Evolutionary conservation across 2,797 vertebrate species (phyloP).

Genomic region (Bradypus variegatus): DNA sequence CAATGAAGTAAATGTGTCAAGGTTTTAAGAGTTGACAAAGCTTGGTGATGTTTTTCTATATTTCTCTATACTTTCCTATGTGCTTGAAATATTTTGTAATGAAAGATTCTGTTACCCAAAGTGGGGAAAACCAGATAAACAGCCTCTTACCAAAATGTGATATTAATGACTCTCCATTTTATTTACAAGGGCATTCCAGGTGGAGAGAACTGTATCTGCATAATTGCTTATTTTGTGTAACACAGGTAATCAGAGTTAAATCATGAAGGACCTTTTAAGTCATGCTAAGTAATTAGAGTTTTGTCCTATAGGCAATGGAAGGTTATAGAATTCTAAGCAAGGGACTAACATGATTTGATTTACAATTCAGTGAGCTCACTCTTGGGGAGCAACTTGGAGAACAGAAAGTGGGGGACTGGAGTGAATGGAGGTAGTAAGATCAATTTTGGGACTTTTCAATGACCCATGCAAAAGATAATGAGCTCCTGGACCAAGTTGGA

Average conservation of each 20-base stretch:
- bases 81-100: constrained; percentile 27
- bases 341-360: constrained; percentile 17
- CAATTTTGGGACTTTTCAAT: not conserved
- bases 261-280: constrained; percentile 24
- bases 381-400: not conserved
- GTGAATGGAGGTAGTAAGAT: not conserved
- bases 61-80: constrained; percentile 10
- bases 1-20: not conserved
- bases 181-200: constrained; percentile 36
- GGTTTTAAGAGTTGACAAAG: not conserved
- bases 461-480: not conserved
- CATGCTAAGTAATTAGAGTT: constrained; percentile 28
- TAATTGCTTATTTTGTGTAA: constrained; percentile 41
- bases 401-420: not conserved
- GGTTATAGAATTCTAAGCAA: constrained; percentile 40
- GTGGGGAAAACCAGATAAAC: not conserved
- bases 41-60: not conserved
- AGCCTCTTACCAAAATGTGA: not conserved
- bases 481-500: not conserved
- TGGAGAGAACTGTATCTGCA: constrained; percentile 27
- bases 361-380: constrained; percentile 17
- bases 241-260: constrained; percentile 34
- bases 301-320: constrained; percentile 26
- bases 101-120: constrained; percentile 2
- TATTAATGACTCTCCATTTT: constrained; percentile 39